Base-by-base conservation (phyloP, 2,888 invertebrate genomes). In the Ophion ventricosus region DNA sequence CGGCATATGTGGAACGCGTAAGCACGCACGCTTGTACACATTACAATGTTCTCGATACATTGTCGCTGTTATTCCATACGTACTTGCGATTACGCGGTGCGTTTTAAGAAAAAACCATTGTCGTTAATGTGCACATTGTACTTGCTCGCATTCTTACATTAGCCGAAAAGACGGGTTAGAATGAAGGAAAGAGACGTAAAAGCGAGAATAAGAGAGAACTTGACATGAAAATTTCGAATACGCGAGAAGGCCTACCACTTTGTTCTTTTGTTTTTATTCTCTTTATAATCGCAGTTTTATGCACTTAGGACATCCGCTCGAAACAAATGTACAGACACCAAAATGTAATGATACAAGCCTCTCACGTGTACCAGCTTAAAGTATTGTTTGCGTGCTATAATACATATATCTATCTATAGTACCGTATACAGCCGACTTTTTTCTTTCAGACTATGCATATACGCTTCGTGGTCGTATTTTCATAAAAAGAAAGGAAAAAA, bases 371-470 rank as follows among this genome's bases (percentile, higher is more conserved):
- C 66, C 57, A 72, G 43, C 66, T 72, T 43, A 66, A 82, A 77
- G 77, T 67, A 69, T 66, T 67, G 43, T 73, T 57, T 66, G 66
- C 59, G 64, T 69, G 57, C 66, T 59, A 67, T 72, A 77, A 78
- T 75, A 82, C 69, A 85, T 77, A 85, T 80, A 82, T 82, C 64
- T 84, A 86, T 85, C 82, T 82, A 76, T 43, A 73, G 43, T 29
- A 40, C 57, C 54, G 43, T 77, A 85, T 85, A 85, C 86, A 85
- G 86, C 82, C 83, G 80, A 56, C 80, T 83, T 40, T 59, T 77
- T n/a, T 66, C 20, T 43, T 25, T 69, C 49, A 26, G 10, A 20
- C n/a, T 78, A 63, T 66, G 72, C 64, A 61, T 78, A 70, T 64
- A 49, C 49, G 49, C 49, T 57, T 23, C 10, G 66, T 69, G 66